These are phyloP conservation scores for Drosophila navojoa DNA, from an alignment of 1,140 invertebrate genomes.

Conservation along the genomic window DNA sequence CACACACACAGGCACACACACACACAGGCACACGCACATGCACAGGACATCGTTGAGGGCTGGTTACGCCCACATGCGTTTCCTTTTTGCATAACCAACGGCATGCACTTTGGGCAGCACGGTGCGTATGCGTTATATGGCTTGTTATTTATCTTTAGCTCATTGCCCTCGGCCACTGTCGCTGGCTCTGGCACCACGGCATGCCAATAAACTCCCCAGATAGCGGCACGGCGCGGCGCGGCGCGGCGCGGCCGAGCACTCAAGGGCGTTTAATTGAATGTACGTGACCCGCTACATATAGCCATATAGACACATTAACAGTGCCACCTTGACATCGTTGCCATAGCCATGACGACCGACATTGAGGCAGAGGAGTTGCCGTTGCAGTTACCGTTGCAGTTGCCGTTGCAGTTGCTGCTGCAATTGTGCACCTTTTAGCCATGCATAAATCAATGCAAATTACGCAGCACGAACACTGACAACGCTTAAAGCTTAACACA, in stretches of 20 bases:
- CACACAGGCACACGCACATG: neutral
- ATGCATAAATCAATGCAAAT: conserved; percentile 76
- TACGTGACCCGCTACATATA: conserved; percentile 65
- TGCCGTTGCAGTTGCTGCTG: conserved; percentile 24
- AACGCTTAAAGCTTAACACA: conserved; percentile 68
- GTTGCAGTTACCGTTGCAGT: conserved; percentile 25
- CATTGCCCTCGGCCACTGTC: conserved; percentile 58
- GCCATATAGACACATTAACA: conserved; percentile 78
- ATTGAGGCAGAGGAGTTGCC: conserved; percentile 1
- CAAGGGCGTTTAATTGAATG: conserved; percentile 82
- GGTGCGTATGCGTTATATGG: conserved; percentile 78
- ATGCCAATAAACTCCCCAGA: conserved; percentile 68
- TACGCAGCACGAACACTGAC: conserved; percentile 61
- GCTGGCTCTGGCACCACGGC: conserved; percentile 17
- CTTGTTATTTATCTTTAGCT: conserved; percentile 80
- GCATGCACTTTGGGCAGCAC: conserved; percentile 53
- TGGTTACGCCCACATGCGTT: conserved; percentile 40
- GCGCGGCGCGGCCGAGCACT: conserved; percentile 57
- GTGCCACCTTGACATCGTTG: conserved; percentile 70
- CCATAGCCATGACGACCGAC: conserved; percentile 30
- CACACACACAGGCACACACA: conserved; percentile 14
- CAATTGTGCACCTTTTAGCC: conserved; percentile 31
- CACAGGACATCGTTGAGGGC: neutral
- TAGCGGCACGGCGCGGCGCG: conserved; percentile 55
- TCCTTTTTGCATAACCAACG: conserved; percentile 60